Base-by-base conservation (phyloP, 2,797 vertebrate species). In the Poeciliopsis gracilis region DNA sequence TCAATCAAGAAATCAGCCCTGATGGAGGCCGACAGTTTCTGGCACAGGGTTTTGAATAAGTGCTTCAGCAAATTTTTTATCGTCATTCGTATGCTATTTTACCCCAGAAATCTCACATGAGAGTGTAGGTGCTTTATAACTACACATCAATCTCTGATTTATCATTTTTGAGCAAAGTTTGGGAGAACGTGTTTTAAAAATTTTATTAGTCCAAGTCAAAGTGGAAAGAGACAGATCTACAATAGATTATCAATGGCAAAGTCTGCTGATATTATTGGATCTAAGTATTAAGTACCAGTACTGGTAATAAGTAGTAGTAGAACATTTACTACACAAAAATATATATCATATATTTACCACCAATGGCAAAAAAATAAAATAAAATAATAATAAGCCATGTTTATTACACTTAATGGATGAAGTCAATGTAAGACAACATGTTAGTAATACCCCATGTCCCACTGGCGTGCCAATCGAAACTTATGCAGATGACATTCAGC, bases 1-100 rank as follows among this genome's bases (percentile, higher is more conserved):
- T 90, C 91, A 88, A 90, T 91, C 87, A 92, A 85, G 80, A 83
- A 73, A 77, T 81, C 51, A 63, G 59, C 83, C 76, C 82, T 57
- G 0, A 43, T 67, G 61, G 78, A 81, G 59, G n/a, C 86, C 77
- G 86, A 88, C 86, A 88, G 82, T 73, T 77, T 72, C 30, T 76
- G 81, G 61, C 66, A 79, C 8, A 71, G 73, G 74, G 41, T 43
- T 69, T 45, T 45, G n/a, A 69, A 69, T 45, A 69, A 77, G n/a
- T 13, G n/a, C 20, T 77, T 25, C 57, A 43, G 46, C 45, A 63
- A 66, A 59, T 10, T 43, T 61, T 45, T 15, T n/a, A n/a, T 70
- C n/a, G 20, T 23, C 0, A 23, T 43, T 25, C 25, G 23, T 41
- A 61, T 61, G n/a, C 28, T 61, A 28, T 70, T 45, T 45, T 16